A percentile compares a stretch with the other conserved stretches of the same genome.
phyloP scores from a whole-genome alignment of 2,113 vertebrate genomes.

The Delphinus delphis region DNA sequence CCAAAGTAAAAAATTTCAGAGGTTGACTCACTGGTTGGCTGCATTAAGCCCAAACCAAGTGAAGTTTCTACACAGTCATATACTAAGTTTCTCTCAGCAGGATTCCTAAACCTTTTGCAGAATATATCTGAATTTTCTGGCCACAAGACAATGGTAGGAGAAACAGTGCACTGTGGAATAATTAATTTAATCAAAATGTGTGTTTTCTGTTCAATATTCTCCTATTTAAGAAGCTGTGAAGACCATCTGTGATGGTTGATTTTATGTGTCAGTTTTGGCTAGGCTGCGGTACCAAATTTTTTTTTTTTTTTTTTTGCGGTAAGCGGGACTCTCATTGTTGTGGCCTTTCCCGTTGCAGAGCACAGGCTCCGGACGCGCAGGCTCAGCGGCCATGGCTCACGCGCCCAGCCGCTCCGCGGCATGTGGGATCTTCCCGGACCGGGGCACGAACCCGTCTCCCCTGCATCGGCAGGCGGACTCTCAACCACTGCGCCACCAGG shows the following conservation, averaged over 20 bases:
- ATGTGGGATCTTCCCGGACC: too few relatives aligned
- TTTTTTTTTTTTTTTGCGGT: too few relatives aligned
- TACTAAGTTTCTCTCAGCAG: neutral
- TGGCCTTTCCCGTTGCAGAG: too few relatives aligned
- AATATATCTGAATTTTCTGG: neutral
- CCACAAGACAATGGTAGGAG: neutral
- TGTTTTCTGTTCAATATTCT: neutral
- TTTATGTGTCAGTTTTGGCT: neutral
- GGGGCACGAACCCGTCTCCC: too few relatives aligned
- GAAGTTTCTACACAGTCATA: neutral
- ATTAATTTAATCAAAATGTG: neutral
- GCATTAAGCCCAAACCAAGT: constrained; percentile 39
- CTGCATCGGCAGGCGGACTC: too few relatives aligned
- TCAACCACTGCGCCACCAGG: too few relatives aligned
- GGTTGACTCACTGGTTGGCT: neutral
- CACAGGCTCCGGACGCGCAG: too few relatives aligned
- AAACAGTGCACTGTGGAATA: neutral
- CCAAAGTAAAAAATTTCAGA: neutral
- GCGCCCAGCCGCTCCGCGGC: too few relatives aligned
- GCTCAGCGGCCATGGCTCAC: too few relatives aligned
- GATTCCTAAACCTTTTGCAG: neutral
- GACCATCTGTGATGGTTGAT: neutral
- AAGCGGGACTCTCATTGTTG: too few relatives aligned
- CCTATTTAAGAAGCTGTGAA: neutral
- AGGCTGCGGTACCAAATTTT: neutral